Evolutionary conservation across 2,888 invertebrate genomes (phyloP), one percentile per base, ranked within the genome.

Genomic region (Nebria salina): DNA sequence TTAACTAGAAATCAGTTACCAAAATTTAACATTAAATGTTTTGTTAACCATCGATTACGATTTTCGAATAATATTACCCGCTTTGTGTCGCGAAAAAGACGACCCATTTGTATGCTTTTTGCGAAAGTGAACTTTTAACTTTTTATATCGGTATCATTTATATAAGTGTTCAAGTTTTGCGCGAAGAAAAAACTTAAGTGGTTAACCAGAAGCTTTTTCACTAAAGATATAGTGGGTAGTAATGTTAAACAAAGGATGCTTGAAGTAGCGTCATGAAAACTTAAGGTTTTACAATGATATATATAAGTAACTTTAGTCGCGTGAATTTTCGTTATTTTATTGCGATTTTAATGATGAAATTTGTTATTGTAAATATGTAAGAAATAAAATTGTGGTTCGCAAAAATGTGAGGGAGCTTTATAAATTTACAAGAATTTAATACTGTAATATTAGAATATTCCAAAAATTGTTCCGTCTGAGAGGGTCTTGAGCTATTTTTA

Each of bases 351-450:
- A 34, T 34, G 34, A 34, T 34, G 5, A 34, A 34, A 34, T 4
- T 34, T 34, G 34, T 34, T 34, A 5, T 34, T 34, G 34, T 34
- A 34, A 34, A 34, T 4, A 34, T 34, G 34, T 34, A 4, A 78
- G 73, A 65, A 73, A 25, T 65, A 78, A 78, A 54, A 11, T 11
- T 54, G 54, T 54, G 54, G 13, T 7, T 8, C 54, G 54, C 11
- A 54, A 54, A 78, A 73, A 78, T 73, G 72, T 73, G 65, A 73
- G 73, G 42, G 66, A 78, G 73, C 78, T 34, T 73, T 73, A 78
- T 78, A 78, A 78, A 78, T 78, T 78, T 73, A 78, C 65, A 78
- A 78, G 78, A 78, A 78, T 78, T 78, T 78, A 78, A 78, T 78
- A 78, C 78, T 34, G 20, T 72, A 54, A 78, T 78, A 78, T 78